Conservation (phyloP, 2,797 vertebrate species). For the Tokudaia muenninki region DNA sequence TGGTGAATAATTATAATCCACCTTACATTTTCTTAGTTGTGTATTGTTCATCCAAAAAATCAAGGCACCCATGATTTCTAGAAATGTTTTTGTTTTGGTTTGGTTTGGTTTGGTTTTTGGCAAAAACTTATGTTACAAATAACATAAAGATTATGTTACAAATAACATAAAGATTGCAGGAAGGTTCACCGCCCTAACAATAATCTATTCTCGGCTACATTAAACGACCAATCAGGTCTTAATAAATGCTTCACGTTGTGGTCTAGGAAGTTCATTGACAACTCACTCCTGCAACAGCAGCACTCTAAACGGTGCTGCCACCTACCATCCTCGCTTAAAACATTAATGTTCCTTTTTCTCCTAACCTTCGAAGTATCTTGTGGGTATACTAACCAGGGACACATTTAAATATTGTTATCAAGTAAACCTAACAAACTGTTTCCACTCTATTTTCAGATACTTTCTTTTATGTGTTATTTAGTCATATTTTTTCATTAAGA, state of each 20-base stretch:
- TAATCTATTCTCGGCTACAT: neutral
- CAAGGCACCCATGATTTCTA: neutral
- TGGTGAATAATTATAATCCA: neutral
- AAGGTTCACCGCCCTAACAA: neutral
- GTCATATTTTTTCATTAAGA: neutral
- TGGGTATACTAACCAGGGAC: neutral
- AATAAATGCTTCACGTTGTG: neutral
- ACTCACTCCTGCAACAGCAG: neutral
- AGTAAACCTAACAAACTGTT: neutral
- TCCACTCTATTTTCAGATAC: neutral
- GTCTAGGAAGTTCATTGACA: neutral
- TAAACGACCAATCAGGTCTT: neutral
- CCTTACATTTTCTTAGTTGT: neutral
- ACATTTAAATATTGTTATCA: neutral
- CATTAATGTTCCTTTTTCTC: neutral
- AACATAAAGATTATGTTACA: too few relatives aligned
- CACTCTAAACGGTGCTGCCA: neutral
- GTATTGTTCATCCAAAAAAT: neutral
- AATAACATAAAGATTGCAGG: neutral
- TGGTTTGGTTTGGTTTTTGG: neutral
- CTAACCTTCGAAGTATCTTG: neutral
- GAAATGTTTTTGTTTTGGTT: neutral
- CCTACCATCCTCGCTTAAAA: neutral
- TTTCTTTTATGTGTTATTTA: neutral
- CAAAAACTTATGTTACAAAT: neutral